These are phyloP conservation scores for Ectemnius continuus DNA, from an alignment of 2,888 invertebrate species.

Conservation along the genomic window DNA sequence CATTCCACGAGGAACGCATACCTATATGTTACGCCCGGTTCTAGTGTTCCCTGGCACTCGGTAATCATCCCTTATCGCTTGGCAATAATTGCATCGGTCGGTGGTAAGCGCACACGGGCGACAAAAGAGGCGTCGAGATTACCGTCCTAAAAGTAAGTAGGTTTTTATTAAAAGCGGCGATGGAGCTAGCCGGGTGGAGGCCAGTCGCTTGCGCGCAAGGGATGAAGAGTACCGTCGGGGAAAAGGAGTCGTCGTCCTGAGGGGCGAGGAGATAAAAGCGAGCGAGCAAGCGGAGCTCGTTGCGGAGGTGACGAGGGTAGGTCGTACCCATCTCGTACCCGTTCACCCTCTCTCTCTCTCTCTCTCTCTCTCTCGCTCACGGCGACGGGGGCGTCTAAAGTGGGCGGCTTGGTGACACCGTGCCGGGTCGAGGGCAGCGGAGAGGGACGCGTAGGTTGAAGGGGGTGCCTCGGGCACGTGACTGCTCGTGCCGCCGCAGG, in stretches of 20 bases:
- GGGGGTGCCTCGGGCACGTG: slow-evolving; percentile 68
- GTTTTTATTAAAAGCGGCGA: slow-evolving; percentile 66
- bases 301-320: slow-evolving; percentile 71
- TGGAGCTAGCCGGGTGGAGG: slow-evolving; percentile 18
- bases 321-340: slow-evolving; percentile 42
- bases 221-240: slow-evolving; percentile 24
- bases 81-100: slow-evolving; percentile 40
- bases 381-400: slow-evolving; percentile 68
- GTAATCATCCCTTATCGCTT: slow-evolving; percentile 36
- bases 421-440: slow-evolving; percentile 46
- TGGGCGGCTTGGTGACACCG: slow-evolving; percentile 73
- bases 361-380: slow-evolving; percentile 13
- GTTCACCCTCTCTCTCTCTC: slow-evolving; percentile 11
- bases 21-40: no score
- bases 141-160: slow-evolving; percentile 63
- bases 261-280: slow-evolving; percentile 59
- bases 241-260: slow-evolving; percentile 18
- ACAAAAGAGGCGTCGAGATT: slow-evolving; percentile 37
- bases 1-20: slow-evolving; percentile 6
- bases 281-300: slow-evolving; percentile 50
- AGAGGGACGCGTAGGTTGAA: slow-evolving; percentile 47
- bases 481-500: slow-evolving; percentile 70
- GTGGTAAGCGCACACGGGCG: slow-evolving; percentile 13
- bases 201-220: slow-evolving; percentile 25
- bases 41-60: neutral